Base-by-base conservation (phyloP, 2,113 vertebrate genomes). In the Perca schrenkii region DNA sequence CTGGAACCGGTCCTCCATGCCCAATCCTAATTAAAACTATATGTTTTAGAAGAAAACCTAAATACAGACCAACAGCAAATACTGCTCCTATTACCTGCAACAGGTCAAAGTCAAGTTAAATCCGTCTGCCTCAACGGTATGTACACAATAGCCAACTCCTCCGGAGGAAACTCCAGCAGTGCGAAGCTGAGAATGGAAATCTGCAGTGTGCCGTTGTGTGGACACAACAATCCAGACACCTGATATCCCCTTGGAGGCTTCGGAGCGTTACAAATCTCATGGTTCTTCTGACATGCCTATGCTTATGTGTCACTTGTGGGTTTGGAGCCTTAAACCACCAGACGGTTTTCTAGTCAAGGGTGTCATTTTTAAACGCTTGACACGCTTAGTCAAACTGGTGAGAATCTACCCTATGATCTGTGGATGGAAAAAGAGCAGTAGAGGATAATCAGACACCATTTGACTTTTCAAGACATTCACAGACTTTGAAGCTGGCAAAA, bases 291-390 rank as follows among this genome's bases (percentile, higher is more conserved):
- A 47, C 53, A 10, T n/a, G 53, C 71, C 83, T 58, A 16, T 8
- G 50, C 46, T 78, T 12, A 19, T 25, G 67, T 67, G 67, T 67
- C 58, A 76, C 56, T 70, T 6, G 50, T 80, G 79, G 75, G 43
- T 86, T 84, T 31, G 43, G 60, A 52, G 58, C 13, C 3, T 31
- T 25, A 65, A 83, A 79, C 67, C 0, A n/a, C 65, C 75, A 28
- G 75, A 80, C 54, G 3, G 28, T 77, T 90, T 91, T 88, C 82
- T 82, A 84, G 56, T 60, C 36, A 58, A 67, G 63, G 78, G 73
- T 71, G 80, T 83, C 68, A 84, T 81, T 84, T 84, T 88, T 47
- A 83, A 73, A 56, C 4, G 6, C 40, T 47, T 6, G 56, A 54
- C 60, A 47, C 78, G 50, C 69, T 65, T 36, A 25, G 50, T 46